Evolutionary conservation across 2,797 vertebrate species (phyloP), one percentile per base, ranked within the genome.

Genomic region (Morus bassanus): DNA sequence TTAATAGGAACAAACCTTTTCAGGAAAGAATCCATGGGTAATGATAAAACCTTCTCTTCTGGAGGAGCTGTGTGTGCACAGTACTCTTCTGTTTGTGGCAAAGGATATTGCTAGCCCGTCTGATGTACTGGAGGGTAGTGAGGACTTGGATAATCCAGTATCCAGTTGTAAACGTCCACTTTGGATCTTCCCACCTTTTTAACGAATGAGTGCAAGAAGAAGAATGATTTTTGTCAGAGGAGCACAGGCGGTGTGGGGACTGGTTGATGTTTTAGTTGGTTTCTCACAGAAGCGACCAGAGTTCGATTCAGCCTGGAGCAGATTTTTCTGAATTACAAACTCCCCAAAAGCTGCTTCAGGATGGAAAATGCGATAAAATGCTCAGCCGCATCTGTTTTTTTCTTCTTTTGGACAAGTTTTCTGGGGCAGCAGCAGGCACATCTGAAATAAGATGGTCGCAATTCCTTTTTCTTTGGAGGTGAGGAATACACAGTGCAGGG

Each of bases 191-290:
- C 35, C 31, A 35, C 28, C 28, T 69, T 81, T 85, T 54, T 30
- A 88, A 60, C 27, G 37, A 61, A 74, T 14, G 6, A 7, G 8
- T 74, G 48, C 46, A 69, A 56, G 77, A 63, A 64, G 50, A 87
- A 85, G 35, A 45, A 82, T 27, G 16, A 27, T 9, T 70, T 79
- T 57, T 72, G 23, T 35, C 9, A 10, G 35, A 70, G 45, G 22
- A 92, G 75, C 74, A 11, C 28, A 31, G 35, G 54, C 1, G 1
- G 16, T 5, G 6, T 61, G 48, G 22, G 13, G 18, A 46, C 41
- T 0, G 0, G 46, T 39, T 5, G 4, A 16, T 0, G 0, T 24
- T 37, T 37, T 37, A 56, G 57, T 54, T 75, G 23, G 18, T 63
- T 73, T 70, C 64, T 88, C 67, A 37, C 24, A 43, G 30, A 46